These are phyloP conservation scores for Syngnathoides biaculeatus DNA, from an alignment of 2,113 vertebrate genomes.

Conservation along the genomic window DNA sequence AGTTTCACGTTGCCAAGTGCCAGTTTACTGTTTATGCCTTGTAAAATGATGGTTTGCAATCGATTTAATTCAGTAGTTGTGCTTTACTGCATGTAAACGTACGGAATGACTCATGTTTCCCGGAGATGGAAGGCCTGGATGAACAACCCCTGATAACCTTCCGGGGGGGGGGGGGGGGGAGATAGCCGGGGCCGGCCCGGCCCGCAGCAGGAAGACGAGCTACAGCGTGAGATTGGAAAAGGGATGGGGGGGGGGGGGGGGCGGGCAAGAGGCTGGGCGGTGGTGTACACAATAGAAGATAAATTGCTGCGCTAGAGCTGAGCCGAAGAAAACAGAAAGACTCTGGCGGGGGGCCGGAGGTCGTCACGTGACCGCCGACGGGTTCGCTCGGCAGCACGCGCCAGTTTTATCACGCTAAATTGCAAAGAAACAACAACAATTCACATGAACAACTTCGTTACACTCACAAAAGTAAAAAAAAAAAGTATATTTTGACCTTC, in stretches of 20 bases:
- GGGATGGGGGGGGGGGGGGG: no score
- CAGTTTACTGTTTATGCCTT: not conserved
- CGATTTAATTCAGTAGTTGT: not conserved
- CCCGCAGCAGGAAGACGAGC: slow-evolving; percentile 1
- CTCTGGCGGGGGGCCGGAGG: slow-evolving; percentile 19
- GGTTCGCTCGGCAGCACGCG: slow-evolving; percentile 15
- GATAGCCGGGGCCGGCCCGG: no score
- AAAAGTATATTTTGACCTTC: no score
- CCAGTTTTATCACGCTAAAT: not conserved
- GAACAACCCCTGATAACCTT: slow-evolving; percentile 30
- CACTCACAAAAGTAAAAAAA: not conserved
- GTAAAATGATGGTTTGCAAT: not conserved
- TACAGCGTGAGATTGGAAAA: slow-evolving; percentile 8
- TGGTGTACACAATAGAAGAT: slow-evolving; percentile 16
- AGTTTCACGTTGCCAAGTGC: not conserved
- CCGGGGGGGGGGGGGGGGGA: slow-evolving; percentile 3
- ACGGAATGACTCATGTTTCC: slow-evolving; percentile 50
- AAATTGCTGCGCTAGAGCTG: slow-evolving; percentile 16
- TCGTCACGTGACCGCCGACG: slow-evolving; percentile 32
- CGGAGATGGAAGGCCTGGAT: slow-evolving; percentile 36
- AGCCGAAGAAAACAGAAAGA: slow-evolving; percentile 14
- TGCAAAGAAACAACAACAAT: not conserved
- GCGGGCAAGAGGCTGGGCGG: slow-evolving; percentile 11
- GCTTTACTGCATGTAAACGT: slow-evolving; percentile 32
- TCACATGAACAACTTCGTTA: not conserved